Evolutionary conservation across 2,113 vertebrate species (phyloP), one percentile per base, ranked within the genome.

Genomic region (Syngnathus scovelli): DNA sequence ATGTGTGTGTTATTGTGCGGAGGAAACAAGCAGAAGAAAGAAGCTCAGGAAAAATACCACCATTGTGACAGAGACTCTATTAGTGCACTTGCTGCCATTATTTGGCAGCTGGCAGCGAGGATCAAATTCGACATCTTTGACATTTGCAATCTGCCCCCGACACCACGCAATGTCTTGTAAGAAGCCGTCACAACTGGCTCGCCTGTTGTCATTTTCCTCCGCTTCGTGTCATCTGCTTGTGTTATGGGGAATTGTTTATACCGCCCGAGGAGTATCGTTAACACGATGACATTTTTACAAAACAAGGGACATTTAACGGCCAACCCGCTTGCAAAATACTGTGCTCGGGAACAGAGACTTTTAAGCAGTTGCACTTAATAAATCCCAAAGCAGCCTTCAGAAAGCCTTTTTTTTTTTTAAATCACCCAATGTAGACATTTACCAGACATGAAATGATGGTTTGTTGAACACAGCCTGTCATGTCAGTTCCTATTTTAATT

Each of bases 61-160:
- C 39, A 16, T 36, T 23, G 37, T 39, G 33, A 68, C 59, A 70
- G 67, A 41, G 36, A 27, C 2, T 11, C 41, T 49, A 54, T 72
- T 75, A 74, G 61, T 67, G 61, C 36, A 59, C 41, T 72, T 61
- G 41, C 70, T 49, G 67, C 51, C 56, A 46, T 67, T 75, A 70
- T 65, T 78, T 41, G 62, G 67, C 73, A 75, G 64, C 41, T 8
- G 52, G 68, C 21, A 43, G 61, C 69, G 66, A 68, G 51, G 75
- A 87, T 84, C 80, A 86, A 79, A 84, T 74, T 64, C 76, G 72
- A 44, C 77, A 60, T 74, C 56, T 78, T 68, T 85, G 85, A 84
- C 83, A 85, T 78, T 72, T 80, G 68, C 78, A 78, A 77, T 87
- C 81, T 87, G 75, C 75, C 66, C 67, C 61, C 27, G 66, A 80